Evolutionary conservation across 1,140 invertebrate genomes (phyloP).

Genomic region (Olivierus martensii): DNA sequence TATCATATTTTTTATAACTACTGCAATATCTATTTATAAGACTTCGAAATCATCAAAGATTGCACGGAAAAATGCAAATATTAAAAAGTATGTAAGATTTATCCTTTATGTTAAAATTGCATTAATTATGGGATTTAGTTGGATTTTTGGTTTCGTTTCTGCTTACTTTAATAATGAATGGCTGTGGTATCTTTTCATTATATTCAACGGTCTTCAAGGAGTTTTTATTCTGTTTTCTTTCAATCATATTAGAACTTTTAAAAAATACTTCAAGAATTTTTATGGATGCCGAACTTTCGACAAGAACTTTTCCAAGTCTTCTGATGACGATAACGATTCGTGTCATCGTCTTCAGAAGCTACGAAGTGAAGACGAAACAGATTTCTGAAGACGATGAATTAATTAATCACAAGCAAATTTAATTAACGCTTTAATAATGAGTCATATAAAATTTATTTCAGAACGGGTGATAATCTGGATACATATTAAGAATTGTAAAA

Average conservation of each 20-base stretch:
- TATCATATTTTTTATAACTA: constrained; percentile 36
- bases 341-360: too few species aligned
- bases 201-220: constrained; percentile 35
- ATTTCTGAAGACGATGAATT: too few species aligned
- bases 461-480: too few species aligned
- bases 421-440: too few species aligned
- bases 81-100: constrained; percentile 22
- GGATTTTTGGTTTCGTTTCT: constrained; percentile 35
- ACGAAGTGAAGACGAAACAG: too few species aligned
- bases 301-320: too few species aligned
- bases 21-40: constrained; percentile 28
- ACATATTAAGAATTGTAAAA: too few species aligned
- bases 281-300: too few species aligned
- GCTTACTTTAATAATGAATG: constrained; percentile 19
- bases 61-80: constrained; percentile 7
- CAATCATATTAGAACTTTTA: constrained; percentile 18
- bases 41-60: constrained; percentile 11
- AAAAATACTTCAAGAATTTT: too few species aligned
- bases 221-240: constrained; percentile 37
- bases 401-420: too few species aligned
- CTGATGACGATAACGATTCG: too few species aligned
- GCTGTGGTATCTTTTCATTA: constrained; percentile 28
- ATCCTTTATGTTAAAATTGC: constrained; percentile 36
- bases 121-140: constrained; percentile 35
- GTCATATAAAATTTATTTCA: too few species aligned